Base-by-base conservation (phyloP, 1,140 invertebrate species). In the Thalassaphorura encarpata region DNA sequence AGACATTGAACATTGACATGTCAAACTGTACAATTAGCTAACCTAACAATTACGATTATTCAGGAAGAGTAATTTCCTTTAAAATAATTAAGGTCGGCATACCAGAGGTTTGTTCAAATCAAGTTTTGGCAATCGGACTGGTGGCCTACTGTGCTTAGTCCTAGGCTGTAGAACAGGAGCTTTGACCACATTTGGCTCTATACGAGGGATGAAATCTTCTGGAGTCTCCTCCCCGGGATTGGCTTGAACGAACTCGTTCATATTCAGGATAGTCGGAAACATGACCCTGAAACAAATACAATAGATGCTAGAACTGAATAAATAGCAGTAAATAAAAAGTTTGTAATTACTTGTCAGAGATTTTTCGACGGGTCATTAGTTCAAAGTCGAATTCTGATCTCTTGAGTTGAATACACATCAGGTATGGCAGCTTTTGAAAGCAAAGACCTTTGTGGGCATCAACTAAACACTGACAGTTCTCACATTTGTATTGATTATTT, bases 381-480 rank as follows among this genome's bases (percentile, higher is more conserved):
- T 79, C 79, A 65, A 89, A 91, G 70, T 94, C 89, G 72, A 92
- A 93, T 72, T 92, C 89, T 72, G 93, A 94, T 54, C 90, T 77
- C 70, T 92, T 93, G 51, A 95, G 73, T 68, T 93, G 89, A 56
- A 95, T 71, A 0, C 87, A 90, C 16, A 95, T 71, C 43, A 95
- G 72, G 70, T 94, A 93, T 0, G 90, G 90, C 72, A 94, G 90
- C 54, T 83, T 82, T 13, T 81, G 80, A 68, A 94, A 92, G 68
- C 89, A 89, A 18, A 93, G 75, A 31, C 90, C 89, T 75, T 95
- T 94, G 67, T 93, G 86, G 28, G 90, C 90, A 72, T 94, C 83
- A 70, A 87, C 90, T 67, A 89, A 89, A 67, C 87, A 85, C 65
- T 85, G 79, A 73, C 91, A 95, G 58, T 81, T 83, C 62, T 89